phyloP scores from a whole-genome alignment of 2,113 vertebrate genomes.

The Leucoraja erinaceus region DNA sequence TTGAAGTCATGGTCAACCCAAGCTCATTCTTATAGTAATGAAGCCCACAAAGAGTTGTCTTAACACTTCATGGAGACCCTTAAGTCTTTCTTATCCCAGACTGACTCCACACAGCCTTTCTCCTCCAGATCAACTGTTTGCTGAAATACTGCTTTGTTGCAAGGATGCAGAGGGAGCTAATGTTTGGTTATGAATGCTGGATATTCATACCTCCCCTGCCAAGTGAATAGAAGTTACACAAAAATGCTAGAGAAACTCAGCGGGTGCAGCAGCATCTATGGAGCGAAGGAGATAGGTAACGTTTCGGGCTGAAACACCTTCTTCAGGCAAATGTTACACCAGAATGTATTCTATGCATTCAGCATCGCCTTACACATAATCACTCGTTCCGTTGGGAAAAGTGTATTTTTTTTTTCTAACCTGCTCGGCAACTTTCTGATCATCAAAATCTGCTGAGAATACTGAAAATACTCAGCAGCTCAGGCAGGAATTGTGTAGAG shows the following conservation, averaged over 20 bases:
- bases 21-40: neutral
- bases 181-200: neutral
- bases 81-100: slow-evolving; percentile 29
- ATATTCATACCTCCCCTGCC: neutral
- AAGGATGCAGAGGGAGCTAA: neutral
- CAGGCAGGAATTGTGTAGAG: too few species aligned
- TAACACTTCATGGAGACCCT: slow-evolving; percentile 11
- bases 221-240: neutral
- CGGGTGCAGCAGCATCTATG: too few species aligned
- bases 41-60: slow-evolving; percentile 25
- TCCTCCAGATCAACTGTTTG: slow-evolving; percentile 12
- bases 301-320: too few species aligned
- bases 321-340: too few species aligned
- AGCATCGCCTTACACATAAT: neutral
- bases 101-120: slow-evolving; percentile 16
- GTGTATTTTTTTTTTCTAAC: too few species aligned
- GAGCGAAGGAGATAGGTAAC: too few species aligned
- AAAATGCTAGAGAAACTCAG: too few species aligned
- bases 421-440: neutral
- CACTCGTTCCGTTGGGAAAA: neutral
- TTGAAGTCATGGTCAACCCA: slow-evolving; percentile 8
- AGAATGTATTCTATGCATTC: neutral
- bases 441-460: neutral
- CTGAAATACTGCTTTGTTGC: neutral
- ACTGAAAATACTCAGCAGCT: too few species aligned